Evolutionary conservation across 2,113 vertebrate genomes (phyloP), one percentile per base, ranked within the genome.

Genomic region (Phocoena sinus): DNA sequence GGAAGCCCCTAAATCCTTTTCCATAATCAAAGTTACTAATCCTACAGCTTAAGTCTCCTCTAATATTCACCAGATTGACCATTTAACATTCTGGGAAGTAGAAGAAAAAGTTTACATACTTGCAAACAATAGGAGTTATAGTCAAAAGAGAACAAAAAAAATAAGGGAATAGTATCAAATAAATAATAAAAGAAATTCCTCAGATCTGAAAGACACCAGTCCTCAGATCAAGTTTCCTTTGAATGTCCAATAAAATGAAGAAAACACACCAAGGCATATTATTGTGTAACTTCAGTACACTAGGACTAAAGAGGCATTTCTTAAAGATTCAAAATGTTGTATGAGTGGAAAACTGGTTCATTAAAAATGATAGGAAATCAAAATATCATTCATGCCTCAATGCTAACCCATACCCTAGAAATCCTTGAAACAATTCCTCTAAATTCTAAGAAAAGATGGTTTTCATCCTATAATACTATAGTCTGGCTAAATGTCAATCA

Each of bases 11-110:
- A n/a, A 95, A 86, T 65, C 3, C 20, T 47, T 89, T 70, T 31
- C n/a, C 17, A 87, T 77, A 73, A 89, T 89, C 44, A 70, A 60
- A 76, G 7, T 89, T 58, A 83, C 41, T 96, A 38, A 47, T 65
- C 96, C 5, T 56, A 70, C 2, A 87, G 14, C 12, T 96, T 96
- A 73, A 21, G 4, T 82, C 6, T 74, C 9, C 20, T 91, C 8
- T 76, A 67, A 56, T 33, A 86, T 31, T 95, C 56, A 95, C 13
- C 11, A 67, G 21, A 50, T 25, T 71, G 23, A 56, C 36, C 50
- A 84, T 62, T 86, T 92, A 56, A n/a, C 3, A 77, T 67, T 88
- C 36, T 89, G 38, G 15, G 18, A 88, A 74, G 17, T 74, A 56
- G 31, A 8, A 68, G 86, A 89, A 1, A 74, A 92, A 25, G 14